Evolutionary conservation across 1,140 invertebrate species (phyloP).

Genomic region (Nixonia krombeini): DNA sequence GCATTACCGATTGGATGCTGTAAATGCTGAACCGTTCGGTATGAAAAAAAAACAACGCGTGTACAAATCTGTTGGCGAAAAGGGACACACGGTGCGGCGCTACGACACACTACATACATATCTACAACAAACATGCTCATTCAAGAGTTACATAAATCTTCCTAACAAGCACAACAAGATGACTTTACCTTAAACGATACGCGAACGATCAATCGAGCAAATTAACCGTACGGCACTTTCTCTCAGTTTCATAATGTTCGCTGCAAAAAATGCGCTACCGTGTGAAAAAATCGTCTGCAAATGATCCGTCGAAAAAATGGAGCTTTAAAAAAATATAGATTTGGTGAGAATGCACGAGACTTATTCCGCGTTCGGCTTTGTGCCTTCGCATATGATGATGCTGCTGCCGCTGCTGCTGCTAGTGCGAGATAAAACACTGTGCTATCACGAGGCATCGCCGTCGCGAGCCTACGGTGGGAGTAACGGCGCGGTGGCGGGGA

Average conservation of each 20-base stretch:
- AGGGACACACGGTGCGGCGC: too few relatives aligned
- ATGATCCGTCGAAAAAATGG: too few relatives aligned
- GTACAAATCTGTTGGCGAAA: too few relatives aligned
- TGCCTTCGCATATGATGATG: slow-evolving; percentile 1
- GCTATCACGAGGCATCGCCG: slow-evolving; percentile 3
- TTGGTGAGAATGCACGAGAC: too few relatives aligned
- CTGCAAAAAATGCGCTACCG: background rate
- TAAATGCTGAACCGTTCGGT: too few relatives aligned
- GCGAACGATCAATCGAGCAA: background rate
- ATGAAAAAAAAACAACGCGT: too few relatives aligned
- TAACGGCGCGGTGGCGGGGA: slow-evolving; percentile 36
- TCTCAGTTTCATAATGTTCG: slow-evolving; percentile 1
- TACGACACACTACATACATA: background rate
- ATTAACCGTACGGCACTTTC: slow-evolving; percentile 5
- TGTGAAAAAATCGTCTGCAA: too few relatives aligned
- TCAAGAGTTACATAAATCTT: background rate
- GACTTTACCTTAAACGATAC: slow-evolving; percentile 1
- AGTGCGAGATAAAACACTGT: slow-evolving; percentile 19
- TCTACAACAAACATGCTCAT: background rate
- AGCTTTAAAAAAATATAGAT: too few relatives aligned
- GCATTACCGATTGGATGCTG: too few relatives aligned
- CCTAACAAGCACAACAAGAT: background rate
- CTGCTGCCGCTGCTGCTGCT: slow-evolving; percentile 3
- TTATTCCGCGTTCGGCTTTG: background rate
- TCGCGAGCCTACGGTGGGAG: slow-evolving; percentile 16